Conservation (phyloP, 2,797 vertebrate species). For the Oreonectes daqikongensis region DNA sequence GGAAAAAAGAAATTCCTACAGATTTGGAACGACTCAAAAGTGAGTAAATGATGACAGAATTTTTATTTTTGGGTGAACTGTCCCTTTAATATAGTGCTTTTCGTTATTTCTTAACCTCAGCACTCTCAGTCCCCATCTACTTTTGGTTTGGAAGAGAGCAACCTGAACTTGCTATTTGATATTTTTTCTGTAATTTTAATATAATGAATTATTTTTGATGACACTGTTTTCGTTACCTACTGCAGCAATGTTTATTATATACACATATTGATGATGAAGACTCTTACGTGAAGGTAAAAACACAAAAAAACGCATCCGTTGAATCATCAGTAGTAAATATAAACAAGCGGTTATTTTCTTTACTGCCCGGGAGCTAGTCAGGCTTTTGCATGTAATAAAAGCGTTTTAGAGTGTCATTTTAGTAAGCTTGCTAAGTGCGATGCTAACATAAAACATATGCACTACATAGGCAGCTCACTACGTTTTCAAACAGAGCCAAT, state of each 20-base stretch:
- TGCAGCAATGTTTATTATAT: background rate
- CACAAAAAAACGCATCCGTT: background rate
- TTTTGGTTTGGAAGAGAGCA: background rate
- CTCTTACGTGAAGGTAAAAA: background rate
- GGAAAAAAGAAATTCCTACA: too few species aligned
- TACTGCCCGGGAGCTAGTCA: background rate
- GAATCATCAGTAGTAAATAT: constrained; percentile 13
- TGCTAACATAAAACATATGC: background rate
- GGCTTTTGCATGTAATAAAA: constrained; percentile 6
- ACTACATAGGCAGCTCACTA: background rate
- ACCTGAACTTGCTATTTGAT: background rate
- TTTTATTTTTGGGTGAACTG: too few species aligned
- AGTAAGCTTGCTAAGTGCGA: background rate
- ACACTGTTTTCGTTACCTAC: background rate
- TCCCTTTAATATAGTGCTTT: background rate
- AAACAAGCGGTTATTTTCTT: constrained; percentile 19
- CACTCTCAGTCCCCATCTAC: background rate
- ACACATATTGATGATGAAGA: background rate
- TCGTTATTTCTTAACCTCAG: background rate
- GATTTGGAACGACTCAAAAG: too few species aligned
- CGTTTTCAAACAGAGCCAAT: background rate
- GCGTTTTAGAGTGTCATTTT: background rate
- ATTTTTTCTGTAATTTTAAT: too few species aligned
- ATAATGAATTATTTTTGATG: too few species aligned
- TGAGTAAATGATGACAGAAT: too few species aligned